Conservation (phyloP, 2,113 vertebrate genomes). For the Elachura formosa region DNA sequence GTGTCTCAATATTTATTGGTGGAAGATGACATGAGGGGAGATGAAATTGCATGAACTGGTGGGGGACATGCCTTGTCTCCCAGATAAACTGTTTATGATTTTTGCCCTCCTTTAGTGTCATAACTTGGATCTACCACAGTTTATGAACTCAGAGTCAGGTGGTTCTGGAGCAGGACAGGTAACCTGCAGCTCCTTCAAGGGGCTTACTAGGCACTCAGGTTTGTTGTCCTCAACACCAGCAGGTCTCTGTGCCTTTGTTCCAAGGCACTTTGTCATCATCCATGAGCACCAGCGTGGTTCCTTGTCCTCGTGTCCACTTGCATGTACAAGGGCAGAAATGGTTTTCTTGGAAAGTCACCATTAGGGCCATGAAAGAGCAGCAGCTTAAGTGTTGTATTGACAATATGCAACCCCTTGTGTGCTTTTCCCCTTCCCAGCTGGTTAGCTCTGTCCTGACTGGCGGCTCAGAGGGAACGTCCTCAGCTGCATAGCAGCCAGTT, state of each 20-base stretch:
- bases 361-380: neutral
- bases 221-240: neutral
- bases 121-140: neutral
- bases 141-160: neutral
- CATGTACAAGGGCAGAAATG: rapidly evolving
- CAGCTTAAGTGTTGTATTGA: neutral
- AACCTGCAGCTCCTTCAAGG: neutral
- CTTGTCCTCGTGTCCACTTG: neutral
- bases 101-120: neutral
- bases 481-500: neutral
- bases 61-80: neutral
- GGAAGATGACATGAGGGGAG: neutral
- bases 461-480: neutral
- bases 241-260: neutral
- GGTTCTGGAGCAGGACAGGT: neutral
- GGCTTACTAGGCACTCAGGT: neutral
- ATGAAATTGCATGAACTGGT: neutral
- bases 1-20: neutral
- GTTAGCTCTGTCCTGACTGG: neutral
- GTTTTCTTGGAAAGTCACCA: neutral
- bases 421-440: neutral
- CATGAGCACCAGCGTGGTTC: neutral
- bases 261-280: neutral
- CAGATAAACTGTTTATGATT: neutral
- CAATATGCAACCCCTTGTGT: neutral